These are phyloP conservation scores for Acanthornis magna DNA, from an alignment of 2,797 vertebrate genomes.

Conservation along the genomic window DNA sequence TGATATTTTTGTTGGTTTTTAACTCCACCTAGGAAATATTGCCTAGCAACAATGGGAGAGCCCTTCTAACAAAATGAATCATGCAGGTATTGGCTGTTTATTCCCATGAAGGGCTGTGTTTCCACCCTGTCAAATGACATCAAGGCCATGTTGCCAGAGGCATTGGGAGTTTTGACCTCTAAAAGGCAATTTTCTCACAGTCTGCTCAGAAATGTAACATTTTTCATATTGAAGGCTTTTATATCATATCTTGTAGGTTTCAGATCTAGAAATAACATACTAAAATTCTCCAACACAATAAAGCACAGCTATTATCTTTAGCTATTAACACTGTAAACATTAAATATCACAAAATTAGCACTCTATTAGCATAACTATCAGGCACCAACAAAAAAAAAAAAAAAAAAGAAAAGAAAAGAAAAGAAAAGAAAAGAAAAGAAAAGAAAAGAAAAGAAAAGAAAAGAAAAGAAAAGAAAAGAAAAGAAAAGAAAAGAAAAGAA, in stretches of 20 bases:
- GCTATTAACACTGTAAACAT: not conserved
- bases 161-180: conserved; percentile 63
- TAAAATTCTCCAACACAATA: conserved; percentile 8
- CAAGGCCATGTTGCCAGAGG: conserved; percentile 67
- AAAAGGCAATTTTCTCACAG: conserved; percentile 72
- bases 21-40: conserved; percentile 47
- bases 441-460: not conserved
- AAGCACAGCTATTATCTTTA: not conserved
- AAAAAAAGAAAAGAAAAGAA: too few species aligned
- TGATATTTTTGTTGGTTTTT: not conserved
- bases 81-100: conserved; percentile 63
- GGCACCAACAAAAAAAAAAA: not conserved
- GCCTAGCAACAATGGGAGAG: conserved; percentile 45
- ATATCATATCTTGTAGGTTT: conserved; percentile 62
- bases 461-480: not conserved
- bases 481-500: fast-evolving
- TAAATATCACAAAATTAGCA: not conserved
- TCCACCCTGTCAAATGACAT: conserved; percentile 70
- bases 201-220: conserved; percentile 65
- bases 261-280: conserved; percentile 45
- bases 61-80: conserved; percentile 49
- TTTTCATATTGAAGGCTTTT: conserved; percentile 66
- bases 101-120: conserved; percentile 59
- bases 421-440: too few species aligned
- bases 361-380: not conserved